A percentile compares a stretch with the other conserved stretches of the same genome.
Conservation (phyloP, 1,140 invertebrate genomes). For the Venturia canescens region DNA sequence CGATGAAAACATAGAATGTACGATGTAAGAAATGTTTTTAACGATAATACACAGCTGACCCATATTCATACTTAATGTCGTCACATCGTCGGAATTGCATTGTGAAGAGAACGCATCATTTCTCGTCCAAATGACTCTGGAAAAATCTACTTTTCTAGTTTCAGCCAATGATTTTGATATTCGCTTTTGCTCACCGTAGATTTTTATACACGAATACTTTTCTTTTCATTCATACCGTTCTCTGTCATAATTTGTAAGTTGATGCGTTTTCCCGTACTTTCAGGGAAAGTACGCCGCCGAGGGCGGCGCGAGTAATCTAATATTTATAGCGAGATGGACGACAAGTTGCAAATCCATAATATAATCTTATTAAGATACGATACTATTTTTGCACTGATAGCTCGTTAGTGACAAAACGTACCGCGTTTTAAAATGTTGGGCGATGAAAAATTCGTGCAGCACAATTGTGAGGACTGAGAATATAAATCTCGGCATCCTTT, state of each 20-base stretch:
- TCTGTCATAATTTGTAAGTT: too few relatives aligned
- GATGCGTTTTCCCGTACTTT: not conserved
- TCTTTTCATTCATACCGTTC: too few relatives aligned
- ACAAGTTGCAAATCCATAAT: constrained; percentile 53
- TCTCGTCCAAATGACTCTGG: not conserved
- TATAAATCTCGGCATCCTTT: not conserved
- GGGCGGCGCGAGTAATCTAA: constrained; percentile 9
- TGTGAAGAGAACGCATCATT: not conserved
- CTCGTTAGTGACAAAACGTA: constrained; percentile 49
- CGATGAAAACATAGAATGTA: not conserved
- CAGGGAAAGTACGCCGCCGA: too few relatives aligned
- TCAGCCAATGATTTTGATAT: not conserved
- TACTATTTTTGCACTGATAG: constrained; percentile 69
- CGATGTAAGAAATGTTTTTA: not conserved
- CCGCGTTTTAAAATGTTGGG: constrained; percentile 47
- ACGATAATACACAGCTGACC: not conserved
- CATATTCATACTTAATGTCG: not conserved
- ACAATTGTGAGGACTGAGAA: constrained; percentile 48
- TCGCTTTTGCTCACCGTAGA: not conserved
- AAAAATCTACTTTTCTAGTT: not conserved
- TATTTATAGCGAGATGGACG: not conserved
- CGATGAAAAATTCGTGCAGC: constrained; percentile 42
- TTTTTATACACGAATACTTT: not conserved
- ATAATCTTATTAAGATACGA: constrained; percentile 62
- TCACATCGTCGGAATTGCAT: not conserved